These are phyloP conservation scores for Chesias legatella DNA, from an alignment of 2,888 invertebrate genomes.

Conservation along the genomic window DNA sequence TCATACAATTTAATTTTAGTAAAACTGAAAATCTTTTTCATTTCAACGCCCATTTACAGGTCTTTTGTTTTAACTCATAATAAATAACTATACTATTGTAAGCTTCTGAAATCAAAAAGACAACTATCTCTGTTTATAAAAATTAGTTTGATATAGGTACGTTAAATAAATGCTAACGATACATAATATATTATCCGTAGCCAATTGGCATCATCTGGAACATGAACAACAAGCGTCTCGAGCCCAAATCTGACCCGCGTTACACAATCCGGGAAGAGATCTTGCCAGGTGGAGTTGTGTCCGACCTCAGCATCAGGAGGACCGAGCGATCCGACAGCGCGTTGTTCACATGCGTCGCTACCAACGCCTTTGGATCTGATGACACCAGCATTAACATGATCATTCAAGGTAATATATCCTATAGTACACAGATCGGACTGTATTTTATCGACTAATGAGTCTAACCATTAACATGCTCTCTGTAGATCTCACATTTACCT, in stretches of 20 bases:
- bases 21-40: no score
- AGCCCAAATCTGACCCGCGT: conserved; percentile 92
- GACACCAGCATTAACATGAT: conserved; percentile 98
- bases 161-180: neutral
- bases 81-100: no score
- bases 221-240: conserved; percentile 95
- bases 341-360: conserved; percentile 94
- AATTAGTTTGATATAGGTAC: no score
- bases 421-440: no score
- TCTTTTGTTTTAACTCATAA: no score
- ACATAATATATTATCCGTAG: conserved; percentile 37
- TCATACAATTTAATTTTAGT: no score
- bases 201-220: conserved; percentile 97
- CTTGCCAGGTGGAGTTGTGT: conserved; percentile 91
- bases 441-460: no score
- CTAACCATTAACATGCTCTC: no score
- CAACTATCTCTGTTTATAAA: no score
- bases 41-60: no score
- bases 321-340: conserved; percentile 94
- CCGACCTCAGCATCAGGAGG: conserved; percentile 93
- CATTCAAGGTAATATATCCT: conserved; percentile 87
- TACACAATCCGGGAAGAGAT: conserved; percentile 94
- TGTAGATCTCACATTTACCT: no score
- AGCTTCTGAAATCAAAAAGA: no score
- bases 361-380: conserved; percentile 95